Evolutionary conservation across 2,888 invertebrate genomes (phyloP).

Genomic region (Dyspetes luteomarginatus): DNA sequence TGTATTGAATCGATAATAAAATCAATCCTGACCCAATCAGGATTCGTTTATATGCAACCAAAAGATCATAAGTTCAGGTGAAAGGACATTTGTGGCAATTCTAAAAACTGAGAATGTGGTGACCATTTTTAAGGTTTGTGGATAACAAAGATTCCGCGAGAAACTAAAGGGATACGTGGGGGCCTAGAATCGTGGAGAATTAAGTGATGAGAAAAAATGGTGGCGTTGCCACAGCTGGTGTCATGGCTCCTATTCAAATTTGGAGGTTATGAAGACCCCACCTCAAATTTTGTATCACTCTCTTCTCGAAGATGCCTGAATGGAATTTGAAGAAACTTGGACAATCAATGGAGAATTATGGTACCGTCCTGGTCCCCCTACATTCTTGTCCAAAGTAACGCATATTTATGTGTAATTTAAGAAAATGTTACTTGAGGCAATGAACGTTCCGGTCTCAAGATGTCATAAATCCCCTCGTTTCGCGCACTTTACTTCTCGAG

Average conservation of each 20-base stretch:
- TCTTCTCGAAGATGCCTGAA: neutral
- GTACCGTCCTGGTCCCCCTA: neutral
- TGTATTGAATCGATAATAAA: constrained; percentile 22
- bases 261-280: constrained; percentile 37
- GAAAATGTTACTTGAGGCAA: neutral
- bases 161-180: too few relatives aligned
- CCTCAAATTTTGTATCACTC: constrained; percentile 9
- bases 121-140: too few relatives aligned
- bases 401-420: neutral
- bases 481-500: neutral
- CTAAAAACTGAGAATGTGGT: too few relatives aligned
- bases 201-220: constrained; percentile 22
- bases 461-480: neutral
- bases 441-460: too few relatives aligned
- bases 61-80: too few relatives aligned
- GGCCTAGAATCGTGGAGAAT: constrained; percentile 60
- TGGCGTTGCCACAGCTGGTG: constrained; percentile 56
- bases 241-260: neutral
- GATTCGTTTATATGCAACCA: too few relatives aligned
- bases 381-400: neutral
- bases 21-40: neutral
- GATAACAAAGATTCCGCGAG: too few relatives aligned
- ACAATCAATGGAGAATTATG: neutral
- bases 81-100: too few relatives aligned
- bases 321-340: constrained; percentile 13